Percentiles rank a stretch among this genome's conserved stretches.
phyloP scores from a whole-genome alignment of 1,140 invertebrate species.

The Brachionus rotundiformis region DNA sequence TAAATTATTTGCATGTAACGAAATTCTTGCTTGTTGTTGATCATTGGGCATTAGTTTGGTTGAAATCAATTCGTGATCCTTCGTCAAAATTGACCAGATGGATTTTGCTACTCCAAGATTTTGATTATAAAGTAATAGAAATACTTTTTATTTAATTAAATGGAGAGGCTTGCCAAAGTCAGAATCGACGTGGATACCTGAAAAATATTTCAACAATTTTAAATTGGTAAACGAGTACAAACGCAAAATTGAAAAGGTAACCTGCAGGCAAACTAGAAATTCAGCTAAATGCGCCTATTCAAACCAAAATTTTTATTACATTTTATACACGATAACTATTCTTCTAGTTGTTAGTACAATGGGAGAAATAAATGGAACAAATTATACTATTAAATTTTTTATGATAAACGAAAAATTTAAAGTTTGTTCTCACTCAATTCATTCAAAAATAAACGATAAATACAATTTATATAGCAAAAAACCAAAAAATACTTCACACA shows the following conservation, averaged over 20 bases:
- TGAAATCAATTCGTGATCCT: not conserved
- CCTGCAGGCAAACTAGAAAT: not conserved
- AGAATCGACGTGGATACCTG: constrained; percentile 16
- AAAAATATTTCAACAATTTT: not conserved
- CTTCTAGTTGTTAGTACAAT: no score
- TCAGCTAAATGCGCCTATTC: no score
- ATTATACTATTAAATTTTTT: no score
- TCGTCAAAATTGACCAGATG: not conserved
- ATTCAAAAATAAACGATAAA: no score
- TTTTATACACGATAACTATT: no score
- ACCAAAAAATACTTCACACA: no score
- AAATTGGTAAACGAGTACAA: constrained; percentile 18
- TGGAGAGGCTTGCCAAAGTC: not conserved
- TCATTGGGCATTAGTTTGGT: not conserved
- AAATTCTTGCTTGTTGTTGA: not conserved
- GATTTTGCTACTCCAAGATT: not conserved
- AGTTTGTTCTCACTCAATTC: no score
- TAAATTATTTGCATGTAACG: no score
- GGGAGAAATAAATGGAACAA: no score
- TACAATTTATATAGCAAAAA: no score
- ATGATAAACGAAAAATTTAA: no score
- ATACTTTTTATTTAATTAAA: not conserved
- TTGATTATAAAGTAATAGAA: not conserved
- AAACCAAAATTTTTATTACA: no score
- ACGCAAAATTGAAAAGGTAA: not conserved